Evolutionary conservation across 1,140 invertebrate genomes (phyloP).

Genomic region (Zaprionus ornatus): DNA sequence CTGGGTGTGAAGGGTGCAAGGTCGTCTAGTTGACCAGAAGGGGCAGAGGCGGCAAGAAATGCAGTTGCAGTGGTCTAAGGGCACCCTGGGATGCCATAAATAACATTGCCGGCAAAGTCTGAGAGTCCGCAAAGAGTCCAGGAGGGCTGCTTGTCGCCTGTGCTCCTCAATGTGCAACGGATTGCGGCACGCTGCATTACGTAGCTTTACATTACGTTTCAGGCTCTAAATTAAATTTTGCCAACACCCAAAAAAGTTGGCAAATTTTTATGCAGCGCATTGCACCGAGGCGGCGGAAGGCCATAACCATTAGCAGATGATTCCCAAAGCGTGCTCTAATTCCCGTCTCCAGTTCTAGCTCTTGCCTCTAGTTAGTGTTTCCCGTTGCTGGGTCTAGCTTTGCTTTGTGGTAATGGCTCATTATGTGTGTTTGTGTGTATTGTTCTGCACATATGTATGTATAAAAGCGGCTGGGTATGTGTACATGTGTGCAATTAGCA

Average conservation of each 20-base stretch:
- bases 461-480: slow-evolving; percentile 9
- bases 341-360: not conserved
- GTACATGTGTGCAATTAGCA: slow-evolving; percentile 65
- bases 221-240: slow-evolving; percentile 82
- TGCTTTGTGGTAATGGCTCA: slow-evolving; percentile 75
- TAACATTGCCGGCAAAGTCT: slow-evolving; percentile 68
- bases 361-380: too few species aligned
- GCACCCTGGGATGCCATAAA: slow-evolving; percentile 80
- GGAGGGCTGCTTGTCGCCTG: not conserved
- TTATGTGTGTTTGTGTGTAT: slow-evolving; percentile 38
- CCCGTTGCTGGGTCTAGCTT: slow-evolving; percentile 44
- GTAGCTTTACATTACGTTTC: slow-evolving; percentile 49
- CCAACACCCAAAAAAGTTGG: slow-evolving; percentile 75
- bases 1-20: not conserved
- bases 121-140: not conserved
- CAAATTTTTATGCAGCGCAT: slow-evolving; percentile 78
- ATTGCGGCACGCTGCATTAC: slow-evolving; percentile 30
- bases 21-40: not conserved
- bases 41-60: slow-evolving; percentile 62
- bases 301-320: slow-evolving; percentile 65
- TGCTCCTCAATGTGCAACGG: slow-evolving; percentile 49
- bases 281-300: slow-evolving; percentile 78
- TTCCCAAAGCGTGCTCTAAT: not conserved
- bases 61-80: slow-evolving; percentile 79
- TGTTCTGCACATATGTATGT: not conserved